phyloP scores from a whole-genome alignment of 2,888 invertebrate species.

The Epistrophella euchroma region DNA sequence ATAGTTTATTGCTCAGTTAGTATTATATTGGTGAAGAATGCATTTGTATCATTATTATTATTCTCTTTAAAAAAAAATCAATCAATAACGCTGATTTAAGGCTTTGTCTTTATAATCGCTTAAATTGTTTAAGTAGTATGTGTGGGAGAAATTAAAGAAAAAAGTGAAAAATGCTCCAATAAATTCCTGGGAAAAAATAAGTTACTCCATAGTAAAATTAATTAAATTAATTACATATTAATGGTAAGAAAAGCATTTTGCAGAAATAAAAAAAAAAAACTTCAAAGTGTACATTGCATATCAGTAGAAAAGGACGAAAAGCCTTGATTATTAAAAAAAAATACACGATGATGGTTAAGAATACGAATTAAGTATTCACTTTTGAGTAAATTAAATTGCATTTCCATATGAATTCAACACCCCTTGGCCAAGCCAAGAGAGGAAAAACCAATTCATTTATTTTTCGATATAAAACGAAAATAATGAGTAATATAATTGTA shows the following conservation, averaged over 20 bases:
- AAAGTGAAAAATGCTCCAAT: background rate
- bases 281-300: constrained; percentile 7
- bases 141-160: background rate
- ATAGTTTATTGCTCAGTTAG: constrained; percentile 71
- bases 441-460: background rate
- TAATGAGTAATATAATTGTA: constrained; percentile 37
- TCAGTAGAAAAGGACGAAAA: constrained; percentile 4
- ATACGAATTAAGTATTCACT: constrained; percentile 27
- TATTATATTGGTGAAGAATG: constrained; percentile 51
- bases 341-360: constrained; percentile 20
- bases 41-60: background rate
- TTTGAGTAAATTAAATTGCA: constrained; percentile 49
- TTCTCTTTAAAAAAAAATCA: constrained; percentile 37
- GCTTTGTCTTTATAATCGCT: constrained; percentile 58
- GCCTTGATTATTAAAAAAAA: constrained; percentile 11
- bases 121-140: background rate
- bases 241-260: too few relatives aligned
- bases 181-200: background rate
- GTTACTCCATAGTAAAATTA: background rate
- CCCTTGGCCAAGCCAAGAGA: background rate
- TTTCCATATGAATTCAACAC: constrained; percentile 10
- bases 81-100: constrained; percentile 52
- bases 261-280: constrained; percentile 19
- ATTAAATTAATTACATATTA: too few relatives aligned
- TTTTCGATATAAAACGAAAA: constrained; percentile 21